Base-by-base conservation (phyloP, 2,888 invertebrate genomes). In the Agonopterix heracliana region DNA sequence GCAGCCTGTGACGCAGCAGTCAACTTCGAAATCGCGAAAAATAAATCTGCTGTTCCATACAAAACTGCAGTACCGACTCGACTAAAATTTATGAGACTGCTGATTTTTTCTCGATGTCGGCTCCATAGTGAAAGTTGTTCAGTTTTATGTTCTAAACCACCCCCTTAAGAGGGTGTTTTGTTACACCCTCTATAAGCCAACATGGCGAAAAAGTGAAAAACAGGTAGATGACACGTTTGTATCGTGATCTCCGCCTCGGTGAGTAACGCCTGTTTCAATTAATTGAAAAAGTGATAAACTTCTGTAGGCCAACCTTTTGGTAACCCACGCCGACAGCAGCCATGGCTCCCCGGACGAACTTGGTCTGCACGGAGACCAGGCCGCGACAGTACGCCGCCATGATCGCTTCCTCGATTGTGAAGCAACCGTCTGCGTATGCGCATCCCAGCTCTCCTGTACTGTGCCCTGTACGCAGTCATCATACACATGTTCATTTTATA, bases 321-420 rank as follows among this genome's bases (percentile, higher is more conserved):
- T 83, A 89, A 1, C 90, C 85, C 40, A 91, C 62, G n/a, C 94
- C 96, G 17, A 96, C 89, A 8, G 95, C 95, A 13, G 96, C 96
- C 96, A 96, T 96, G 41, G 93, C 92, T 44, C 51, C 94, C 94
- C 70, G 74, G 46, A 92, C 90, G 54, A 92, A 52, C 9, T 42
- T 26, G 26, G 93, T 91, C 57, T 95, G 93, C n/a, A 93, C 71
- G 17, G 94, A 93, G 1, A 94, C 93, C 54, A 91, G 85, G 1
- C 96, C 96, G 63, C 96, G 90, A 72, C 93, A 94, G 77, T 96
- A 97, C 0, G 97, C 94, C 0, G 94, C 91, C 9, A 96, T 78
- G 50, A 98, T 93, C 89, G 95, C 94, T 82, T 98, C 94, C 65
- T 96, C 95, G 0, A 93, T 92, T 0, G 96, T 95, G 59, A 98